Conservation (phyloP, 2,113 vertebrate species). For the Eleginops maclovinus region DNA sequence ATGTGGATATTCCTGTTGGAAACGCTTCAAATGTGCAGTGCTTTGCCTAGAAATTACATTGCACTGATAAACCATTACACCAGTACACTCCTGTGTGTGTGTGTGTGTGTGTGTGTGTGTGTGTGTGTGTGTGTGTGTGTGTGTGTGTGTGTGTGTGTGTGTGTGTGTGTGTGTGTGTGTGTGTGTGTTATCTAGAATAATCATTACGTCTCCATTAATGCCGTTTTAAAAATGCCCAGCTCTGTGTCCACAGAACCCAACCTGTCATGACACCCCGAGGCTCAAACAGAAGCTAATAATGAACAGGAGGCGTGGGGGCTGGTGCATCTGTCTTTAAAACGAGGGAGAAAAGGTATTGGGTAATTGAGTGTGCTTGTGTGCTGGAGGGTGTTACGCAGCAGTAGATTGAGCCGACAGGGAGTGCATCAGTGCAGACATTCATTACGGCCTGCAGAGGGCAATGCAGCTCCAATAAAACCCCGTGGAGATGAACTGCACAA, state of each 20-base stretch:
- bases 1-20: neutral
- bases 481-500: neutral
- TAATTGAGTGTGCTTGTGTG: slow-evolving; percentile 50
- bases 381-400: slow-evolving; percentile 44
- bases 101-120: slow-evolving; percentile 7
- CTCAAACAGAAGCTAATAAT: slow-evolving; percentile 40
- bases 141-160: neutral
- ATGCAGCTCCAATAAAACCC: slow-evolving; percentile 45
- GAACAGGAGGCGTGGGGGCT: slow-evolving; percentile 26
- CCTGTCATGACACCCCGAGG: slow-evolving; percentile 28
- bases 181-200: slow-evolving; percentile 4
- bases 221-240: neutral
- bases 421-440: neutral
- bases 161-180: slow-evolving; percentile 4
- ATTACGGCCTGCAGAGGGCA: slow-evolving; percentile 65
- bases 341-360: slow-evolving; percentile 25
- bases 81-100: neutral
- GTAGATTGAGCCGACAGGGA: slow-evolving; percentile 17
- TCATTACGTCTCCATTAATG: slow-evolving; percentile 29
- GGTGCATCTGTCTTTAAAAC: slow-evolving; percentile 51
- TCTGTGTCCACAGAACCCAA: slow-evolving; percentile 17
- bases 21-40: too few relatives aligned
- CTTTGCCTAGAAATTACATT: slow-evolving; percentile 1
- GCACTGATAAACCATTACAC: slow-evolving; percentile 20
- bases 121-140: slow-evolving; percentile 7